Percentiles rank a stretch among this genome's conserved stretches.
These are phyloP conservation scores for Macrotis lagotis DNA, from an alignment of 2,113 vertebrate species.

Conservation along the genomic window DNA sequence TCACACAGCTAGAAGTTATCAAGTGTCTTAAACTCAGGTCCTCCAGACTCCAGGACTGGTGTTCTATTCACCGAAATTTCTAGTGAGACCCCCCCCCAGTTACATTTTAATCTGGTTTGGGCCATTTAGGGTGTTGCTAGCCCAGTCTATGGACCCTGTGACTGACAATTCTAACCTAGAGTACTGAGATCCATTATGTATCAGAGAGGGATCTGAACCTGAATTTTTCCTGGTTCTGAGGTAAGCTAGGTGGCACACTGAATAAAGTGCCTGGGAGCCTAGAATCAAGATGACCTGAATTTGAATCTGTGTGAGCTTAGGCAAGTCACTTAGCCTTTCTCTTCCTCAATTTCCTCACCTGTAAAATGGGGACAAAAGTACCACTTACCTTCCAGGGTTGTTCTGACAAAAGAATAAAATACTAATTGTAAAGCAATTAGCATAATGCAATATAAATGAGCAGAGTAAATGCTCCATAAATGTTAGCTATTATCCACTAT, in stretches of 20 bases:
- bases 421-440: background rate
- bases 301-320: background rate
- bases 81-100: too few species aligned
- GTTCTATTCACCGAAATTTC: too few species aligned
- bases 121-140: background rate
- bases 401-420: background rate
- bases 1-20: too few species aligned
- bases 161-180: background rate
- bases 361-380: background rate
- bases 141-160: background rate
- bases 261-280: background rate
- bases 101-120: background rate
- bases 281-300: background rate
- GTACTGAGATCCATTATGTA: background rate
- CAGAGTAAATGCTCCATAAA: background rate
- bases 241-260: background rate
- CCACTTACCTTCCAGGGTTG: background rate
- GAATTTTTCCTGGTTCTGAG: background rate
- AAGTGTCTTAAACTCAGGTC: too few species aligned
- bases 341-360: too few species aligned
- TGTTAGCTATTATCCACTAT: background rate
- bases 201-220: background rate
- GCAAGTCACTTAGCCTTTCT: background rate
- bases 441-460: background rate
- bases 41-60: too few species aligned